Evolutionary conservation across 2,113 vertebrate species (phyloP).

Genomic region (Podiceps cristatus): DNA sequence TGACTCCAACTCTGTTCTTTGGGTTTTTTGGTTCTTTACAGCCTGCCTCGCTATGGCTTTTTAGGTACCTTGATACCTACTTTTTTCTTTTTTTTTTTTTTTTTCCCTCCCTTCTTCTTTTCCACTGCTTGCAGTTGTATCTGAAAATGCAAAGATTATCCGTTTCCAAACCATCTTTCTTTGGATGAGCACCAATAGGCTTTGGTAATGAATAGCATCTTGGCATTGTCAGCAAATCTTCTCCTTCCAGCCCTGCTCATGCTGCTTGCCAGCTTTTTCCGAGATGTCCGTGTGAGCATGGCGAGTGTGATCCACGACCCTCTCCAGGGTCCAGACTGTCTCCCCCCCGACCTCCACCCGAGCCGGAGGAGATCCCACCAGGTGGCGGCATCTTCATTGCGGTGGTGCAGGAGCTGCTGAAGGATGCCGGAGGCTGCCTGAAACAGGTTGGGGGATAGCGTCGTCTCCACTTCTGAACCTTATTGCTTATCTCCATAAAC

Average conservation of each 20-base stretch:
- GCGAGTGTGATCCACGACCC: not conserved
- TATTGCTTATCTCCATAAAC: not conserved
- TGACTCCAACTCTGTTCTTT: not conserved
- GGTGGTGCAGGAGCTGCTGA: not conserved
- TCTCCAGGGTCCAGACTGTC: not conserved
- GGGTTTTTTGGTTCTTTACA: not conserved
- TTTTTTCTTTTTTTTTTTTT: not conserved
- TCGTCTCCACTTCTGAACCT: not conserved
- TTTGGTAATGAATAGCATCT: not conserved
- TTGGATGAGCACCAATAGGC: not conserved
- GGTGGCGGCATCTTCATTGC: slow-evolving; percentile 66
- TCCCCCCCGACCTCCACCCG: not conserved
- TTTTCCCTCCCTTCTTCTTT: not conserved
- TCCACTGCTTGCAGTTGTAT: not conserved
- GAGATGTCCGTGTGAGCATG: rapidly evolving
- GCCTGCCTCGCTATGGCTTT: rapidly evolving
- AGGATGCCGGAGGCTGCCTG: not conserved
- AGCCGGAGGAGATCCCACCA: slow-evolving; percentile 19
- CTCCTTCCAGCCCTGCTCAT: not conserved
- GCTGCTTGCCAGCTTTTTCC: not conserved
- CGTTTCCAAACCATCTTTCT: not conserved
- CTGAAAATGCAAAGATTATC: not conserved
- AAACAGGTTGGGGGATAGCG: not conserved
- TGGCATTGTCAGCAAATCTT: not conserved
- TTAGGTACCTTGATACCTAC: not conserved